Evolutionary conservation across 2,888 invertebrate genomes (phyloP), one percentile per base, ranked within the genome.

Genomic region (Cyrtodaria siliqua): DNA sequence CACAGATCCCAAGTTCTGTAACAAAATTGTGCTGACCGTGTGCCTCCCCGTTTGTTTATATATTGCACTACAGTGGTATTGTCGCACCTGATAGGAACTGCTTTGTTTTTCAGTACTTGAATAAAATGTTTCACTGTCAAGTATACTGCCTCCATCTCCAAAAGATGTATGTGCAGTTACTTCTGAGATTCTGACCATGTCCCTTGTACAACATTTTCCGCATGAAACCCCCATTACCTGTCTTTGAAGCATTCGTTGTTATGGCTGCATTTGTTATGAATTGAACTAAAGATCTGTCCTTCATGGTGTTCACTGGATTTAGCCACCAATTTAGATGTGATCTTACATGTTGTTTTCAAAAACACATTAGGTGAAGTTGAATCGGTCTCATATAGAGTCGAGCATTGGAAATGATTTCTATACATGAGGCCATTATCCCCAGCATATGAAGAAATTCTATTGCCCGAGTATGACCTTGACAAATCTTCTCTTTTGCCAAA

Each of bases 331-430:
- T n/a, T 9, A 61, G 23, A 33, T 61, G 50, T 27, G 16, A 18
- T 1, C 18, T 38, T 14, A 38, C 8, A 8, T 38, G 40, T 38
- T n/a, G 49, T 33, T 33, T 70, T 71, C 71, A 71, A 14, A 16
- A 12, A 14, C 33, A 49, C 20, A 66, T 33, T 23, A 72, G 24
- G 56, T 72, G 60, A 6, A 66, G 38, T 40, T 66, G 72, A 55
- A 66, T 57, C 18, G 69, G 75, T 42, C 75, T 57, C 75, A 75
- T 75, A 64, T 18, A 53, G 38, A 62, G 24, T 33, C 60, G 50
- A 2, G 71, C 63, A 56, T 63, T 49, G 1, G 63, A 64, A 38
- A 75, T 69, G 3, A 75, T 24, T 38, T 76, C 69, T 26, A 75
- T 24, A 56, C 59, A 69, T 14, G 69, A 63, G 0, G 75, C 64